These are phyloP conservation scores for Pollicipes pollicipes DNA, from an alignment of 1,140 invertebrate species.

Conservation along the genomic window DNA sequence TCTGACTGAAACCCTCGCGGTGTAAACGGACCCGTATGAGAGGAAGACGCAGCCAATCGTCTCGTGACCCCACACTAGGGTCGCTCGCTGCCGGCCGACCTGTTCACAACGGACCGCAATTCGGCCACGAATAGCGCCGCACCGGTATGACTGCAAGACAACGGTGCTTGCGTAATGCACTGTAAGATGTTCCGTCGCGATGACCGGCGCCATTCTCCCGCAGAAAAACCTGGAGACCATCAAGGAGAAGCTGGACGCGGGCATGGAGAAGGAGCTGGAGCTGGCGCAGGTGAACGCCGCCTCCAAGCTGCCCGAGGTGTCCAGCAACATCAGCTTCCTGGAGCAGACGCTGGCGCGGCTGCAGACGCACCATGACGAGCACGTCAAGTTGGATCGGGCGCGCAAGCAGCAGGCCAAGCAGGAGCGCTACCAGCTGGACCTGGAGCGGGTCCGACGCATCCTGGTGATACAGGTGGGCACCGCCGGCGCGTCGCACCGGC, in stretches of 20 bases:
- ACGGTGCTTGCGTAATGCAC: too few relatives aligned
- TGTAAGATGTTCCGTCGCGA: too few relatives aligned
- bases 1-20: too few relatives aligned
- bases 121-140: too few relatives aligned
- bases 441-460: not conserved
- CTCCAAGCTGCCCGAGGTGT: slow-evolving; percentile 1
- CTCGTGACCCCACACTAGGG: too few relatives aligned
- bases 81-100: too few relatives aligned
- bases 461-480: not conserved
- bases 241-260: slow-evolving; percentile 1
- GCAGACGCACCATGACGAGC: not conserved
- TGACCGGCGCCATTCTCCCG: too few relatives aligned
- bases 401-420: not conserved
- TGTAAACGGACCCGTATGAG: too few relatives aligned
- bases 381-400: not conserved
- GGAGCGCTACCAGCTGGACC: not conserved
- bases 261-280: slow-evolving; percentile 3
- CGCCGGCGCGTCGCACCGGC: too few relatives aligned
- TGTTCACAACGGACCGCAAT: too few relatives aligned
- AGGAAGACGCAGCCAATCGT: too few relatives aligned
- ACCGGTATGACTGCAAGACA: too few relatives aligned
- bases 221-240: not conserved
- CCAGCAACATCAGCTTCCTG: not conserved
- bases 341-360: not conserved
- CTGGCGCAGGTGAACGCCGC: not conserved